Evolutionary conservation across 2,888 invertebrate species (phyloP), one percentile per base, ranked within the genome.

Genomic region (Platycheirus albimanus): DNA sequence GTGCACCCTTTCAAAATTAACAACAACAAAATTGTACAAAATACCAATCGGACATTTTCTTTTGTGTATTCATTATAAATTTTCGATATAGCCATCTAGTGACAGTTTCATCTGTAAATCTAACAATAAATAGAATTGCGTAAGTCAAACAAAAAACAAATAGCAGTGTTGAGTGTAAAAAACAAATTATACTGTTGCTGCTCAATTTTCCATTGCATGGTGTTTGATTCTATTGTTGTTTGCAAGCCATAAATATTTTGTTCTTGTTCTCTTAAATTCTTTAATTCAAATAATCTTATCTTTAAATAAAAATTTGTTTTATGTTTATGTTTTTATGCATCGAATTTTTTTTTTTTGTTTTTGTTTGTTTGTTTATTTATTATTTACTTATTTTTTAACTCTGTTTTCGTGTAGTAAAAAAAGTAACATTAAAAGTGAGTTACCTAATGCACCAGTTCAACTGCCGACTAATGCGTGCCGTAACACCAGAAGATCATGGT

Each of bases 61-160:
- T 69, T 66, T 81, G 76, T 81, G 61, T 83, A 83, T 61, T 83
- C 77, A 83, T 72, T 72, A 67, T 83, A 78, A 67, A 69, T 84
- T 77, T 86, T 85, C 74, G 72, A 85, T 86, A 89, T 95, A 96
- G 96, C 95, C 96, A 96, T 94, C 95, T 96, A 94, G 96, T 95
- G 95, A 96, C 96, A 92, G 95, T 96, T 92, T 96, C 96, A 91
- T 95, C 96, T 92, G 96, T 96, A 94, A 96, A 96, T 94, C 95
- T 96, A 92, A 95, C 96, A 93, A 94, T 96, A 93, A 96, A 96
- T 94, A 94, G 96, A 93, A 96, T 96, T 93, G 96, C 95, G 96
- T 96, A 96, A 96, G 96, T 96, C 92, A 49, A 70, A 67, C 30
- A 77, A 71, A 63, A 43, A 70, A 63, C 30, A 77, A 71, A 63